Conservation (phyloP, 53 echinoderm and acorn worm genomes). For the Astropecten irregularis region DNA sequence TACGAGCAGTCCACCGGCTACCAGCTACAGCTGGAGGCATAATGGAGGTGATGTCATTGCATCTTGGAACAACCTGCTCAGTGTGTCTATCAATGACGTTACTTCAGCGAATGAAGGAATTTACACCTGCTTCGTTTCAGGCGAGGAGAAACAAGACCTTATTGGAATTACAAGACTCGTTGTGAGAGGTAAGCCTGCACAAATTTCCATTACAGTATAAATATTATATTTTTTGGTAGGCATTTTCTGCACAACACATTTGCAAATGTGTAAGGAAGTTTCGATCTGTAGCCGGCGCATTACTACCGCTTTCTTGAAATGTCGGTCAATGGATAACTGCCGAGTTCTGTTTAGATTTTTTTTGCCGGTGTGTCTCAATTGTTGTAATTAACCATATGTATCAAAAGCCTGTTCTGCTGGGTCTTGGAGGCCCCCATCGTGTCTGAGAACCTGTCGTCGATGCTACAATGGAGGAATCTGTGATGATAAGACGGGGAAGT, state of each 20-base stretch:
- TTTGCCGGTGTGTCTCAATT: too few relatives aligned
- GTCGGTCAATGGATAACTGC: too few relatives aligned
- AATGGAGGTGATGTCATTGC: not conserved
- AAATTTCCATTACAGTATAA: too few relatives aligned
- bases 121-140: constrained; percentile 8
- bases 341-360: too few relatives aligned
- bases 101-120: not conserved
- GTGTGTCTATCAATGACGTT: not conserved
- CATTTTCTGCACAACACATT: too few relatives aligned
- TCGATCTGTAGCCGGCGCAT: too few relatives aligned
- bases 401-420: too few relatives aligned
- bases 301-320: too few relatives aligned
- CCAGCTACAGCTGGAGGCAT: constrained; percentile 17
- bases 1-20: not conserved
- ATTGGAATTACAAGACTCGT: constrained; percentile 36
- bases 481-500: constrained; percentile 42
- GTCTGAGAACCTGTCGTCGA: not conserved
- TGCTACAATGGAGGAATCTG: constrained; percentile 63
- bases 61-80: constrained; percentile 18
- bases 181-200: constrained; percentile 32
- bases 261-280: too few relatives aligned
- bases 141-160: constrained; percentile 3
- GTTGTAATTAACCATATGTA: too few relatives aligned
- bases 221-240: too few relatives aligned
- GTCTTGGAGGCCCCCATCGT: constrained; percentile 2